A percentile compares a stretch with the other conserved stretches of the same genome.
phyloP scores from a whole-genome alignment of 1,140 invertebrate species.

The Platyscapa corneri region DNA sequence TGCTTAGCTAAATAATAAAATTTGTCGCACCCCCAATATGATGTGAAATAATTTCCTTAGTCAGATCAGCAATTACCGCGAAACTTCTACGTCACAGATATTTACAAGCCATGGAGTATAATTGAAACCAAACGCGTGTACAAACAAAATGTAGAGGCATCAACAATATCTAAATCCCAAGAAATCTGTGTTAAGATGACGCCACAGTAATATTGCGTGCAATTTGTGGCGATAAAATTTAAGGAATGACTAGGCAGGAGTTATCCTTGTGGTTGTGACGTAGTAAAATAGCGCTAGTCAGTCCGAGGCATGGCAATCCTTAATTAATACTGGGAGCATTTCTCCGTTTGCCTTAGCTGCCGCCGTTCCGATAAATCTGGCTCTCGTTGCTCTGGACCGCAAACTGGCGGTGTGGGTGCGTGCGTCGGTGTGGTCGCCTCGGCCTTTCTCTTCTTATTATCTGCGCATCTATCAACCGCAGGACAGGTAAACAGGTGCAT shows the following conservation, averaged over 20 bases:
- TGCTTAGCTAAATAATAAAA: too few relatives aligned
- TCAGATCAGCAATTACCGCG: not conserved
- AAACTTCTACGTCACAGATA: not conserved
- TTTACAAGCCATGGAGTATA: not conserved
- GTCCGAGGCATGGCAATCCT: not conserved
- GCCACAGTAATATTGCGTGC: not conserved
- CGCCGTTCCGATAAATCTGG: not conserved
- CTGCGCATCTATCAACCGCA: not conserved
- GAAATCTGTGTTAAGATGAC: not conserved
- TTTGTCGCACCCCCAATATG: too few relatives aligned
- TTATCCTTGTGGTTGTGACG: too few relatives aligned
- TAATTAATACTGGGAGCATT: slow-evolving; percentile 8
- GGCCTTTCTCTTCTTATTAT: not conserved
- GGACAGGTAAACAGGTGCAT: slow-evolving; percentile 31
- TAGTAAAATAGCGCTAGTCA: too few relatives aligned
- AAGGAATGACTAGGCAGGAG: not conserved
- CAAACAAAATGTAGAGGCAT: not conserved
- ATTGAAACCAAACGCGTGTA: not conserved
- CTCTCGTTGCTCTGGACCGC: not conserved
- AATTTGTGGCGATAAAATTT: not conserved
- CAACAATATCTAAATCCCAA: not conserved
- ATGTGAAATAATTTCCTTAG: too few relatives aligned
- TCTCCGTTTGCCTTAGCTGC: not conserved
- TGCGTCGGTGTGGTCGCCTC: not conserved
- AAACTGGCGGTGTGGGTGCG: not conserved